Percentiles rank a stretch among this genome's conserved stretches.
Evolutionary conservation across 2,888 invertebrate species (phyloP).

Genomic region (Biston betularia): DNA sequence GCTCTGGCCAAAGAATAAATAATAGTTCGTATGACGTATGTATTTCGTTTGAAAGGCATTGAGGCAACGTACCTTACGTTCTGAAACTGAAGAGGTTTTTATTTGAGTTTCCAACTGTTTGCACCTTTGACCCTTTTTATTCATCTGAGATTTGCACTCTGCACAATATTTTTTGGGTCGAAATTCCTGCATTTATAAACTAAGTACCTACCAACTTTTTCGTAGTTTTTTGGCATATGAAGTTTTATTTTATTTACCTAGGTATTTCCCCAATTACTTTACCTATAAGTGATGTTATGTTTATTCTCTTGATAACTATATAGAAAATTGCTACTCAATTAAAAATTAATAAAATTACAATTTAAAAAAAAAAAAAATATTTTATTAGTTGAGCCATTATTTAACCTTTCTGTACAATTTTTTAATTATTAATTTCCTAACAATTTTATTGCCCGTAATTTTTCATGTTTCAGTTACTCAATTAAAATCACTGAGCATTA

Average conservation of each 20-base stretch:
- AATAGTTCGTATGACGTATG: background rate
- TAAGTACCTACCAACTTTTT: background rate
- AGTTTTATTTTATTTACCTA: no score
- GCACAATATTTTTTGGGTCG: background rate
- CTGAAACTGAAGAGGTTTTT: conserved; percentile 41
- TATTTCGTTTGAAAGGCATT: conserved; percentile 24
- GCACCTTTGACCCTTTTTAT: no score
- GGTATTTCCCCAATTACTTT: no score
- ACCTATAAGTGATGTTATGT: no score
- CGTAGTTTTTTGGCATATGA: no score
- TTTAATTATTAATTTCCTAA: background rate
- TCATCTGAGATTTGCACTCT: no score
- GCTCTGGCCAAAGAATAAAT: conserved; percentile 3
- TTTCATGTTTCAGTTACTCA: conserved; percentile 6
- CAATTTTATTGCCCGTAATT: conserved; percentile 4
- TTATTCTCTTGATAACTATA: no score
- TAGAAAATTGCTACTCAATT: no score
- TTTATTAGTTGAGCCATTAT: background rate
- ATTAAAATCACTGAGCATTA: conserved; percentile 36
- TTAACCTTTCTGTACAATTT: background rate
- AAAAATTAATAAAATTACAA: no score
- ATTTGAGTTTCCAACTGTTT: conserved; percentile 45
- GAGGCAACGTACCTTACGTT: conserved; percentile 45
- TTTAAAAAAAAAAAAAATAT: no score
- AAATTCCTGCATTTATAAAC: background rate